phyloP scores from a whole-genome alignment of 2,888 invertebrate species.

The Tipula vernalis region DNA sequence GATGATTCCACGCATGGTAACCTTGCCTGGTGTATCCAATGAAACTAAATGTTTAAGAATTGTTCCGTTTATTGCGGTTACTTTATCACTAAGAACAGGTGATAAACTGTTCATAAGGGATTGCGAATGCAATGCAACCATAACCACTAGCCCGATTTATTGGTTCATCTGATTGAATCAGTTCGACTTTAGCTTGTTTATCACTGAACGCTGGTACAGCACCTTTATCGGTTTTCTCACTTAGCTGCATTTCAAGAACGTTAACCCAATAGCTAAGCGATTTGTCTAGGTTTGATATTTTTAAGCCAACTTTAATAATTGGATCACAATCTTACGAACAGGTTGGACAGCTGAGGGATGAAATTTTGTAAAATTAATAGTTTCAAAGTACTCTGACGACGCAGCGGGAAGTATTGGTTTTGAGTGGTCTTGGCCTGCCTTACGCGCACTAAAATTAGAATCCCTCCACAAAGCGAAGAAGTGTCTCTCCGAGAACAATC shows the following conservation, averaged over 20 bases:
- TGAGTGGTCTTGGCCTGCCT: too few relatives aligned
- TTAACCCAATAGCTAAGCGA: slow-evolving; percentile 79
- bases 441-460: too few relatives aligned
- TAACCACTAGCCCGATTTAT: slow-evolving; percentile 82
- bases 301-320: slow-evolving; percentile 64
- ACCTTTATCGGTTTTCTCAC: slow-evolving; percentile 47
- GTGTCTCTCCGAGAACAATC: too few relatives aligned
- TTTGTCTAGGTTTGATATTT: slow-evolving; percentile 61
- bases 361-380: too few relatives aligned
- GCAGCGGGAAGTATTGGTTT: too few relatives aligned
- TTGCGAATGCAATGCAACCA: slow-evolving; percentile 90
- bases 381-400: too few relatives aligned
- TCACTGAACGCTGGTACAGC: slow-evolving; percentile 57
- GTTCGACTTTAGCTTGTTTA: slow-evolving; percentile 63
- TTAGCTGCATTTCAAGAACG: slow-evolving; percentile 59
- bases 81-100: slow-evolving; percentile 57
- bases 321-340: too few relatives aligned
- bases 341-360: too few relatives aligned
- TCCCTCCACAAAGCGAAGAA: too few relatives aligned
- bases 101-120: slow-evolving; percentile 68
- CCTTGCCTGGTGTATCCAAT: slow-evolving; percentile 95
- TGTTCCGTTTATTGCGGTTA: slow-evolving; percentile 54
- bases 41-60: slow-evolving; percentile 82
- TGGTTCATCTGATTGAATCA: slow-evolving; percentile 35
- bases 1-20: slow-evolving; percentile 91